Base-by-base conservation (phyloP, 2,113 vertebrate species). In the Colossoma macropomum region DNA sequence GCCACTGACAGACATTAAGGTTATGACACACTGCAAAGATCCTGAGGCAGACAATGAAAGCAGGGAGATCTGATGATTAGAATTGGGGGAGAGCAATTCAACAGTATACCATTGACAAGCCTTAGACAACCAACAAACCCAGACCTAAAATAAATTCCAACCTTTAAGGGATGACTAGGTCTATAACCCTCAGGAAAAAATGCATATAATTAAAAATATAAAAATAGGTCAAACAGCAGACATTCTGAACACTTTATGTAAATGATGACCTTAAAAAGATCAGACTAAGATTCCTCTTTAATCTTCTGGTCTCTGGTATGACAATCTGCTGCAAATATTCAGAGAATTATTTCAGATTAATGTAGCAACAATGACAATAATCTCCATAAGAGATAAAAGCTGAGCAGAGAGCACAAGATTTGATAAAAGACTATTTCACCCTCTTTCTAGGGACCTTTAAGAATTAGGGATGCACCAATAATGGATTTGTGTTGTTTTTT, bases 271-370 rank as follows among this genome's bases (percentile, higher is more conserved):
- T 65, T 34, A 78, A 66, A 28, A 74, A 78, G 72, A 62, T 65
- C 41, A 82, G 15, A 73, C 54, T 32, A 77, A 79, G 78, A 86
- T 71, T 85, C 60, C 63, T 50, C 25, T 79, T 30, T 76, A 84
- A 77, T 85, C 76, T 65, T 38, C 59, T 71, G 50, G 62, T 75
- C 28, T 80, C 28, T 75, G 41, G 73, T 19, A 74, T 66, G 45
- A 85, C 59, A 80, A 84, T 73, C 77, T 63, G 72, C 77, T 59
- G 34, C 71, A 85, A 65, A 77, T 82, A 84, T 84, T 84, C 34
- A 50, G 68, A 82, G 56, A 81, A 80, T 80, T 77, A 84, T 62
- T 80, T 85, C 10, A 50, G 50, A 82, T 87, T 87, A 68, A 65
- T 41, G 52, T 19, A 75, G 77, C 54, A 56, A 79, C 54, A 69